Conservation (phyloP, 2,797 vertebrate species). For the Enteromius trimaculatus region DNA sequence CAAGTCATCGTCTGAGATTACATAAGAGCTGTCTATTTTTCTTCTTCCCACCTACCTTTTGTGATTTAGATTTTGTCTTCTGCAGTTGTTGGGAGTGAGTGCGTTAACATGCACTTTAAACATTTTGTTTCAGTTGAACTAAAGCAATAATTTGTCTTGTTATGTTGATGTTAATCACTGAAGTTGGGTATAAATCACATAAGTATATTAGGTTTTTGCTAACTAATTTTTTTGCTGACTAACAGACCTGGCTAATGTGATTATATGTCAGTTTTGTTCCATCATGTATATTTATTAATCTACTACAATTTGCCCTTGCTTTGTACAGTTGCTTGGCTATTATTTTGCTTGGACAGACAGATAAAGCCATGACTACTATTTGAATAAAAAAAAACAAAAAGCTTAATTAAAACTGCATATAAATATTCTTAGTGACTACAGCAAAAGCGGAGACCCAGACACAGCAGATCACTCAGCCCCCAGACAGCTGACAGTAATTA, state of each 20-base stretch:
- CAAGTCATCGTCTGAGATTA: constrained; percentile 36
- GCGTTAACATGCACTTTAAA: not conserved
- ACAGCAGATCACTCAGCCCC: constrained; percentile 45
- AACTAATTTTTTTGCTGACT: not conserved
- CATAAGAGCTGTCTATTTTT: not conserved
- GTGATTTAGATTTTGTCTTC: constrained; percentile 23
- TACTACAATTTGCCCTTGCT: not conserved
- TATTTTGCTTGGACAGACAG: not conserved
- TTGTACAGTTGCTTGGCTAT: not conserved
- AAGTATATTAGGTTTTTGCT: not conserved
- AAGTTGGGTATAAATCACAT: not conserved
- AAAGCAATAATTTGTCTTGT: not conserved
- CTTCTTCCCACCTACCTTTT: constrained; percentile 3
- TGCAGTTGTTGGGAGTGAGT: constrained; percentile 13
- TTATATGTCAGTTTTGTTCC: not conserved
- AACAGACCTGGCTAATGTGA: not conserved
- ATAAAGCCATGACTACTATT: not conserved
- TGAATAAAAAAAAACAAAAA: not conserved
- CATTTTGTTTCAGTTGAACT: not conserved
- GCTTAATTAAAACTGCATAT: constrained; percentile 1
- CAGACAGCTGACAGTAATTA: constrained; percentile 63
- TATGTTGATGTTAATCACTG: not conserved
- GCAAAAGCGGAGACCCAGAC: constrained; percentile 24
- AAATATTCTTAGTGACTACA: constrained; percentile 12
- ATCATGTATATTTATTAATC: not conserved